phyloP scores from a whole-genome alignment of 2,113 vertebrate species.

The Myodes glareolus region DNA sequence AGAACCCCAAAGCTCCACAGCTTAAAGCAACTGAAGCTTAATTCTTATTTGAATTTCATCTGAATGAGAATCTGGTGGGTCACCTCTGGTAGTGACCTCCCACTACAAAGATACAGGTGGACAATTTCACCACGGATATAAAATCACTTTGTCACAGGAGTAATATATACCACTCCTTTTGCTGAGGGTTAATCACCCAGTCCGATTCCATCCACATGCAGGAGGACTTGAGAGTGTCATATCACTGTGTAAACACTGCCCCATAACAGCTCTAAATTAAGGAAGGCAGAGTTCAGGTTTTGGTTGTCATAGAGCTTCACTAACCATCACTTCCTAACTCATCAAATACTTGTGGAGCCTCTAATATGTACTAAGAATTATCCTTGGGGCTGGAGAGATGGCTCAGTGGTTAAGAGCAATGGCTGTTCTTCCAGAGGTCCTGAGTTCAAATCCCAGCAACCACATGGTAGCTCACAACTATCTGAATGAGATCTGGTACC shows the following conservation, averaged over 20 bases:
- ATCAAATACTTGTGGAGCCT: not conserved
- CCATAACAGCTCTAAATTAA: not conserved
- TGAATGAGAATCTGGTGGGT: not conserved
- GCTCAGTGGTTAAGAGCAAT: too few relatives aligned
- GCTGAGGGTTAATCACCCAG: not conserved
- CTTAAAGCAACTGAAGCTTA: not conserved
- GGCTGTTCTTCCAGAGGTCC: too few relatives aligned
- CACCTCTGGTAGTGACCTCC: not conserved
- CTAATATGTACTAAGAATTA: too few relatives aligned
- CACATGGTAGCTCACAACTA: too few relatives aligned
- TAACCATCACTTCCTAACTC: not conserved
- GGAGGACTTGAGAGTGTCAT: not conserved
- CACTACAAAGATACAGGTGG: not conserved
- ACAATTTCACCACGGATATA: not conserved
- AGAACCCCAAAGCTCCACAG: not conserved
- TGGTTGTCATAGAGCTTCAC: not conserved
- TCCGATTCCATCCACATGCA: not conserved
- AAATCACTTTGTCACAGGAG: not conserved
- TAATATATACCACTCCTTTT: not conserved
- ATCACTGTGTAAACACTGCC: not conserved
- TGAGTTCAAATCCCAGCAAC: too few relatives aligned
- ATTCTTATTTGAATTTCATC: not conserved
- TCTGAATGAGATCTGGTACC: too few relatives aligned
- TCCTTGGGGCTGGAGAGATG: too few relatives aligned
- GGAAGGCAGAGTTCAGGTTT: not conserved